Evolutionary conservation across 2,113 vertebrate species (phyloP), one percentile per base, ranked within the genome.

Genomic region (Psammodynastes pulverulentus): DNA sequence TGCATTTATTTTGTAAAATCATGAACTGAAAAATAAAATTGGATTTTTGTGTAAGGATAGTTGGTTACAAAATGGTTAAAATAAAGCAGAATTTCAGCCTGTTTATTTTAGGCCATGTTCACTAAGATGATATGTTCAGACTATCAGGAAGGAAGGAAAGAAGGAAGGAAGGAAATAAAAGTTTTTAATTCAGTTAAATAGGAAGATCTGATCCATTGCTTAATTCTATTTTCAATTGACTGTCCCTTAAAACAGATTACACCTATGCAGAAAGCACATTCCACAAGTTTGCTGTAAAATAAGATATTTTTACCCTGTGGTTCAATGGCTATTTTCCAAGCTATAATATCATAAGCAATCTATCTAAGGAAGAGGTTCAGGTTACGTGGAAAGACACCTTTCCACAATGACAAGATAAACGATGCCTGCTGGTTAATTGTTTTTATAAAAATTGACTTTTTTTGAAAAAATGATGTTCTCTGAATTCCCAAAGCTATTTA

Each of bases 251-350:
- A 51, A n/a, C 72, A 86, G 43, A 1, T 45, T 72, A 51, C 26
- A 9, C 24, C 72, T 92, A 49, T 53, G 67, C 89, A 91, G 56
- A 15, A 90, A 88, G 17, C 21, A 45, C 86, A 95, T 93, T 93
- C 92, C 48, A 0, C 45, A 26, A 51, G 45, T 45, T 94, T 93
- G 10, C 91, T 94, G 53, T 62, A 89, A 88, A 89, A 90, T 1
- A 86, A 26, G 91, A 88, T 58, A 86, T 21, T 51, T 87, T 34
- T 93, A 85, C 43, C 51, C 62, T 24, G 15, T 90, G 24, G 53
- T 67, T 86, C 67, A 53, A 5, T 92, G 86, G n/a, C 56, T 90
- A 92, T 54, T 79, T 95, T 88, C 51, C 86, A 94, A 91, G 1
- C 10, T 90, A 12, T 53, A 90, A 72, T 9, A 46, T 90, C 34